Conservation (phyloP, 2,113 vertebrate species). For the Neodontobutis hainanensis region DNA sequence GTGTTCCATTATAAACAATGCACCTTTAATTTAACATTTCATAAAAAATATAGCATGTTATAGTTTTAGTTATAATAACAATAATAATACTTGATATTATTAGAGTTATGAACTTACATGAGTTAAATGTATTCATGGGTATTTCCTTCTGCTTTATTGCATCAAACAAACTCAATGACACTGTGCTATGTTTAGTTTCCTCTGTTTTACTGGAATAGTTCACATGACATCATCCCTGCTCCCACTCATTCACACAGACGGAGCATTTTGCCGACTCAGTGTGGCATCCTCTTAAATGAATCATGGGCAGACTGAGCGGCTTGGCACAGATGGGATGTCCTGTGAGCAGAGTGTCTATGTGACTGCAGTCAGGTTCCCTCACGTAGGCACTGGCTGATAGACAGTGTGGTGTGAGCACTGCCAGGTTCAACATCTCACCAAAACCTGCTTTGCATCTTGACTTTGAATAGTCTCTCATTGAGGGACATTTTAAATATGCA, state of each 20-base stretch:
- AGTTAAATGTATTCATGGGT: no score
- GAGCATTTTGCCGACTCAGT: constrained; percentile 28
- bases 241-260: constrained; percentile 13
- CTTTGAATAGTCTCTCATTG: constrained; percentile 32
- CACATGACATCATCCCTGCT: neutral
- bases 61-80: no score
- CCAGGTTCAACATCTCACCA: neutral
- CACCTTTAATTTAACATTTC: no score
- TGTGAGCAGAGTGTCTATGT: constrained; percentile 49
- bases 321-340: constrained; percentile 31
- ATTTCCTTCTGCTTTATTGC: no score
- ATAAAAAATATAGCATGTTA: no score
- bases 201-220: neutral
- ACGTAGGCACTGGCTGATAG: neutral
- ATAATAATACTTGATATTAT: no score
- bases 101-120: no score
- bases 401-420: constrained; percentile 14
- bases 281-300: constrained; percentile 34
- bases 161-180: neutral
- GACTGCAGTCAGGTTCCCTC: constrained; percentile 57
- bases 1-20: no score
- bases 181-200: neutral
- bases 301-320: constrained; percentile 31
- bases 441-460: constrained; percentile 40
- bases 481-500: neutral